phyloP scores from a whole-genome alignment of 2,113 vertebrate genomes.

The Scomber scombrus region DNA sequence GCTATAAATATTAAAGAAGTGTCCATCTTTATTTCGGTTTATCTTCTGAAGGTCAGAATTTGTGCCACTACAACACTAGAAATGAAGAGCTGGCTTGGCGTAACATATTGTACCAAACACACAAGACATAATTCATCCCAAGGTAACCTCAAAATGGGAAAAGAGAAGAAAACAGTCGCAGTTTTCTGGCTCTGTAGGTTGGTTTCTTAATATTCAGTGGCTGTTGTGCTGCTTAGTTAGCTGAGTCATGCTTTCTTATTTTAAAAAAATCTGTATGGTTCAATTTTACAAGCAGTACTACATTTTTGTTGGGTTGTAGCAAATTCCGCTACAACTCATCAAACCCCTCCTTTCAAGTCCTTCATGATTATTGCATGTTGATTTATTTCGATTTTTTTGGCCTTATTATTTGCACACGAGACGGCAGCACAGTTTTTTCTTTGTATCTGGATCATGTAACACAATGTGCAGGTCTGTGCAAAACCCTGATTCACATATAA shows the following conservation, averaged over 20 bases:
- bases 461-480: background rate
- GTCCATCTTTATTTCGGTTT: too few species aligned
- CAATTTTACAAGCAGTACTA: background rate
- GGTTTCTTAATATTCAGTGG: slow-evolving; percentile 33
- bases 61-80: too few species aligned
- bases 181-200: background rate
- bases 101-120: too few species aligned
- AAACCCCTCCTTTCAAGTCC: background rate
- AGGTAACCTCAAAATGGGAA: background rate
- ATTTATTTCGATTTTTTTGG: too few species aligned
- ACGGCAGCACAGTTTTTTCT: background rate
- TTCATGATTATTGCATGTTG: background rate
- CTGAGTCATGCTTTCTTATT: slow-evolving; percentile 49
- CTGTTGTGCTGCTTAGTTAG: slow-evolving; percentile 25
- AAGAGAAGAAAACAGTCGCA: background rate
- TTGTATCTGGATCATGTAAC: background rate
- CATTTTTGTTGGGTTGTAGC: background rate
- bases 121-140: background rate
- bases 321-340: slow-evolving; percentile 21
- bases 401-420: too few species aligned
- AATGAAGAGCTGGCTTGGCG: too few species aligned
- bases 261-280: background rate
- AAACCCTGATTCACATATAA: background rate
- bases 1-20: too few species aligned
- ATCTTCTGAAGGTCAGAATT: too few species aligned